Conservation (phyloP, 2,113 vertebrate species). For the Callochromis pleurospilus region DNA sequence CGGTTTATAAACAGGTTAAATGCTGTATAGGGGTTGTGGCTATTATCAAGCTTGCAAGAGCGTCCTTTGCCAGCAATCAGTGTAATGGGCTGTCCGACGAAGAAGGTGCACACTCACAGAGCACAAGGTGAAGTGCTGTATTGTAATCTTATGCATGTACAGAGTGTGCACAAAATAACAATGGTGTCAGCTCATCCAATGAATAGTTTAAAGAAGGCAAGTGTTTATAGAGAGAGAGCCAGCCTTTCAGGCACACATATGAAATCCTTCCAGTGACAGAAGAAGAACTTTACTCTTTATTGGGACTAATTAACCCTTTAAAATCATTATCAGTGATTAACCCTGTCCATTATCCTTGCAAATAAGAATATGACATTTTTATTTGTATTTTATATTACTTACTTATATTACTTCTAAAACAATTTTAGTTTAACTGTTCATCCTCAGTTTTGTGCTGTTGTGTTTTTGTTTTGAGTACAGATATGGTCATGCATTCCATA, state of each 20-base stretch:
- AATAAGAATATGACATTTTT: neutral
- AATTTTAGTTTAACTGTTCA: neutral
- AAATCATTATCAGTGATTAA: neutral
- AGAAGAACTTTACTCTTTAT: neutral
- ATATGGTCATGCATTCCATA: neutral
- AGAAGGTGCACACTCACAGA: neutral
- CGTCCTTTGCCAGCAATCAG: conserved; percentile 44
- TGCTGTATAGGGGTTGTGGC: conserved; percentile 18
- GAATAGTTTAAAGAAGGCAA: conserved; percentile 33
- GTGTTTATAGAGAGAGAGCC: neutral
- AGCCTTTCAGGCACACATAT: neutral
- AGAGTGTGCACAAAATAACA: conserved; percentile 22
- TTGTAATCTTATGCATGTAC: conserved; percentile 12
- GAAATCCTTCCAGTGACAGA: neutral
- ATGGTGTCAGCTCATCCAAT: conserved; percentile 1
- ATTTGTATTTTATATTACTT: neutral
- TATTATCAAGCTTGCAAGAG: conserved; percentile 24
- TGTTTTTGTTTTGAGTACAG: neutral
- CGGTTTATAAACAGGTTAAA: conserved; percentile 46
- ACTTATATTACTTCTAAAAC: neutral
- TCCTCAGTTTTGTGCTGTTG: neutral
- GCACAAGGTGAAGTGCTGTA: neutral
- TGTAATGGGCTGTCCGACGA: conserved; percentile 41
- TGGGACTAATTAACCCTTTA: neutral
- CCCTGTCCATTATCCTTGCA: neutral